Base-by-base conservation (phyloP, 2,888 invertebrate genomes). In the Serripes groenlandicus region DNA sequence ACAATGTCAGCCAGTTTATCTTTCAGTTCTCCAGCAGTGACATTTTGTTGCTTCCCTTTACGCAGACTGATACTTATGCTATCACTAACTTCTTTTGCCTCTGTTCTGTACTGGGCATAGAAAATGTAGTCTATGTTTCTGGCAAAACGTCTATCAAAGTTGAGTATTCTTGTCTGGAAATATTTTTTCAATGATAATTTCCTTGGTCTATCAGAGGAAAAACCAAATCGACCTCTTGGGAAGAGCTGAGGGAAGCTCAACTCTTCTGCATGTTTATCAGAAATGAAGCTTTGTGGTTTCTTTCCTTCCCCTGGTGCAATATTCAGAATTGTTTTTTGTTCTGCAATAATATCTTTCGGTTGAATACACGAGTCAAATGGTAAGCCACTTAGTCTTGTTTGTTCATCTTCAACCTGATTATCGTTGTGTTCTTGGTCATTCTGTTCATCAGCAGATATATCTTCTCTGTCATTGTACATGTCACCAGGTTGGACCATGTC, bases 71-170 rank as follows among this genome's bases (percentile, higher is more conserved):
- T 1, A 54, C 37, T 35, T 35, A 79, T 1, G 37, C 56, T 37
- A 60, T 82, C 81, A 56, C 42, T 23, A 42, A 87, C 71, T 60
- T 88, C 81, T 60, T 87, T 86, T 1, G 76, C 81, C 72, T 87
- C 82, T 18, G 26, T 21, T 28, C 78, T 58, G 34, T 81, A 86
- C 70, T 87, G 85, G 23, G 84, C 79, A 66, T 75, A 84, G 62
- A 88, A 88, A 9, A 88, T 62, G 62, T 87, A 86, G 26, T 87
- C 86, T 62, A 82, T 75, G 42, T 73, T 74, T 68, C 28, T 75
- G 18, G 82, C 68, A 75, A 88, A 88, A 18, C 86, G 26, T 23
- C 56, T 52, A 80, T 87, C 83, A 74, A 58, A 35, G 66, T 83
- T 49, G 4, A 86, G 18, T 15, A 81, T 4, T 73, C 79, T 49